Percentiles rank a stretch among this genome's conserved stretches.
phyloP scores from a whole-genome alignment of 2,113 vertebrate genomes.

The Tursiops truncatus region DNA sequence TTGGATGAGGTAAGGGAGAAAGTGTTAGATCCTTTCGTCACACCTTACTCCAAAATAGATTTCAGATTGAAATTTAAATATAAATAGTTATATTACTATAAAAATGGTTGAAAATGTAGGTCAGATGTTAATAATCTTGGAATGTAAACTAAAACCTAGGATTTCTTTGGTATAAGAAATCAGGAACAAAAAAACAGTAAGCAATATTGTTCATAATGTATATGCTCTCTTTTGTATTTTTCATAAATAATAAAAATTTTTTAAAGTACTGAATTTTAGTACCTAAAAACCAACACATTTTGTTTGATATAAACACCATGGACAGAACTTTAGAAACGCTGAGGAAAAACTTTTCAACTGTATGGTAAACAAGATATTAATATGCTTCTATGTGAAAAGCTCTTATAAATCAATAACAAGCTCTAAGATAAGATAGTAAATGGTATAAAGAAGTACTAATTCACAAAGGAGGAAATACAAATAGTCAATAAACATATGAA shows the following conservation, averaged over 20 bases:
- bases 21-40: neutral
- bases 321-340: neutral
- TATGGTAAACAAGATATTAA: neutral
- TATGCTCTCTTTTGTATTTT: neutral
- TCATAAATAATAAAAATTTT: neutral
- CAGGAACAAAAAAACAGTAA: neutral
- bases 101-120: neutral
- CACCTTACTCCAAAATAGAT: neutral
- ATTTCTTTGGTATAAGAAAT: neutral
- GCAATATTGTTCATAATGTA: neutral
- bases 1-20: neutral
- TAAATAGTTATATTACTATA: neutral
- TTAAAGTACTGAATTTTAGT: neutral
- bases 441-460: neutral
- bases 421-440: neutral
- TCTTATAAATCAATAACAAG: neutral
- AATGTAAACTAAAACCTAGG: neutral
- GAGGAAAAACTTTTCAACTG: neutral
- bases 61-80: neutral
- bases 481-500: neutral
- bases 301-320: neutral
- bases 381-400: neutral
- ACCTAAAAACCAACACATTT: neutral
- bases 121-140: neutral
- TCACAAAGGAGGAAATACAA: neutral